phyloP scores from a whole-genome alignment of 2,113 vertebrate species.

The Prinia subflava region DNA sequence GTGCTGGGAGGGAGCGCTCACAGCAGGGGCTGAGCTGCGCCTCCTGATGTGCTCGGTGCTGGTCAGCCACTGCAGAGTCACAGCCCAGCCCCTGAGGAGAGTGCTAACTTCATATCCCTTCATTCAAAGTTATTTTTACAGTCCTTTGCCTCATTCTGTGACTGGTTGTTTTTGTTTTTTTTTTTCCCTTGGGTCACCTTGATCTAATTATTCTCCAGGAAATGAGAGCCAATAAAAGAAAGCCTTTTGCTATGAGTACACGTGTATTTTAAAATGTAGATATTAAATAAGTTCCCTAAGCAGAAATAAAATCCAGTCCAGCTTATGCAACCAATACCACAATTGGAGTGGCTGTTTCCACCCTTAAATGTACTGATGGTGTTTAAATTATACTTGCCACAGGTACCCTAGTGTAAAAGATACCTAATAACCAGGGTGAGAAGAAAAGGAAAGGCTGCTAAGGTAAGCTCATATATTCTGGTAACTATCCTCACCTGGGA shows the following conservation, averaged over 20 bases:
- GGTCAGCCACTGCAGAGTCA: background rate
- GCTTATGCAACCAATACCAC: background rate
- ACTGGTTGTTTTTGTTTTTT: background rate
- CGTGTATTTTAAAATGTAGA: background rate
- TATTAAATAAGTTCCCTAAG: slow-evolving; percentile 35
- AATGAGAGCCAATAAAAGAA: slow-evolving; percentile 46
- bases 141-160: background rate
- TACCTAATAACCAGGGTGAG: background rate
- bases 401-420: background rate
- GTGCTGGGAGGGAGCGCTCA: fast-evolving
- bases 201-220: slow-evolving; percentile 45
- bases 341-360: background rate
- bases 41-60: background rate
- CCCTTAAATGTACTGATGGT: background rate
- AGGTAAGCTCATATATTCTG: background rate
- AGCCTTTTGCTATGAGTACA: slow-evolving; percentile 22
- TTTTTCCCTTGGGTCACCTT: background rate
- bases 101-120: background rate
- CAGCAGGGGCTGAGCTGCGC: background rate
- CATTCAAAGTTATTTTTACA: background rate
- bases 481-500: background rate
- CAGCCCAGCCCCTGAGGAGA: background rate
- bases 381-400: background rate
- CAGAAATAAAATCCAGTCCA: background rate
- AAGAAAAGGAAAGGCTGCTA: background rate